Percentiles rank a stretch among this genome's conserved stretches.
Evolutionary conservation across 1,140 invertebrate genomes (phyloP).

Genomic region (Phymastichus coffea): DNA sequence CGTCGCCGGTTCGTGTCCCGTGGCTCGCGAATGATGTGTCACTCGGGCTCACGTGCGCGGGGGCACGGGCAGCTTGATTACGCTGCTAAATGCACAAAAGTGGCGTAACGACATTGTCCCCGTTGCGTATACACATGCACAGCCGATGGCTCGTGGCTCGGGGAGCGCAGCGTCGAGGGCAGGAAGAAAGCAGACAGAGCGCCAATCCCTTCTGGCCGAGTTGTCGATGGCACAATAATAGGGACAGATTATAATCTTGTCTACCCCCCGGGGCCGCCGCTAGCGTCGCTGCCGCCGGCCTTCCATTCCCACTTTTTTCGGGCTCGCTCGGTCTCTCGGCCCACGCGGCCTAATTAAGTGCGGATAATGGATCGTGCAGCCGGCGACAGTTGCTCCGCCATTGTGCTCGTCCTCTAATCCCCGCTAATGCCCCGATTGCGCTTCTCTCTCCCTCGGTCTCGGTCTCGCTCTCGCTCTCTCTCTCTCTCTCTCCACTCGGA

Average conservation of each 20-base stretch:
- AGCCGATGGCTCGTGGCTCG: too few relatives aligned
- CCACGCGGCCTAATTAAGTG: slow-evolving; percentile 52
- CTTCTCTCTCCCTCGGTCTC: not conserved
- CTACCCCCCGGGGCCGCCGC: slow-evolving; percentile 55
- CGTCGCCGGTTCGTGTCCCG: slow-evolving; percentile 42
- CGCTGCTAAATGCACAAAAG: slow-evolving; percentile 54
- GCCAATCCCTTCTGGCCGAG: slow-evolving; percentile 48
- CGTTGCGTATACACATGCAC: not conserved
- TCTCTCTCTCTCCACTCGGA: not conserved
- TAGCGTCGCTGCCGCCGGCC: too few relatives aligned
- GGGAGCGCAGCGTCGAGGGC: too few relatives aligned
- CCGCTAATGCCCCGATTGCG: not conserved
- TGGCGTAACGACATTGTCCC: slow-evolving; percentile 53
- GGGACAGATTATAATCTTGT: slow-evolving; percentile 59
- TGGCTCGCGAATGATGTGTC: slow-evolving; percentile 39
- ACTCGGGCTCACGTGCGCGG: not conserved
- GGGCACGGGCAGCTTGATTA: not conserved
- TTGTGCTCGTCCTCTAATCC: slow-evolving; percentile 2
- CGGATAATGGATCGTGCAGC: slow-evolving; percentile 55
- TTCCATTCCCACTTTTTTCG: too few relatives aligned
- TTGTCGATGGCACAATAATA: slow-evolving; percentile 59
- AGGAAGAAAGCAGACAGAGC: slow-evolving; percentile 36
- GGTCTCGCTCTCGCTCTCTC: slow-evolving; percentile 4
- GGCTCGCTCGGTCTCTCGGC: too few relatives aligned
- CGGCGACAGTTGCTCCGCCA: slow-evolving; percentile 40